Conservation (phyloP, 2,888 invertebrate species). For the Drymonia ruficornis region DNA sequence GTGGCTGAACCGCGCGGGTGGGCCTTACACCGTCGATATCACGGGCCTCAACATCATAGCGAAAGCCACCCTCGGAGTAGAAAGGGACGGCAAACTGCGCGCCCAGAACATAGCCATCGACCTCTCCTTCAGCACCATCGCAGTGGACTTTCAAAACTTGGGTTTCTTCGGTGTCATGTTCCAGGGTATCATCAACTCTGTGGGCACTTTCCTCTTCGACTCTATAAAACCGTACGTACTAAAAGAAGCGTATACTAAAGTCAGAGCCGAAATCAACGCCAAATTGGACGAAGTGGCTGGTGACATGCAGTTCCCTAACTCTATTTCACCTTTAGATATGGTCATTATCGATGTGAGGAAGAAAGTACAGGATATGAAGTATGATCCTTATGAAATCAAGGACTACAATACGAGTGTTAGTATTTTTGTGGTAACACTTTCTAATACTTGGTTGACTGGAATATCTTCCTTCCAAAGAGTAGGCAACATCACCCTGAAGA, state of each 20-base stretch:
- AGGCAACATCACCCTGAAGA: constrained; percentile 89
- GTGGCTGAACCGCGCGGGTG: constrained; percentile 87
- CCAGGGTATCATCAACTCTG: constrained; percentile 91
- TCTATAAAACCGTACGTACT: constrained; percentile 94
- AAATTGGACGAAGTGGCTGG: constrained; percentile 88
- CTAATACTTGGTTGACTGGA: constrained; percentile 92
- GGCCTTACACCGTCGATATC: constrained; percentile 91
- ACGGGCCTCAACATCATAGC: constrained; percentile 88
- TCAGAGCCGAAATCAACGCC: constrained; percentile 89
- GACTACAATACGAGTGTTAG: constrained; percentile 90
- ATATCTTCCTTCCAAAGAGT: constrained; percentile 92
- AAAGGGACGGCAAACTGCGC: constrained; percentile 89
- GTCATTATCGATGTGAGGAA: constrained; percentile 90
- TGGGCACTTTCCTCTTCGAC: constrained; percentile 93
- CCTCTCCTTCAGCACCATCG: constrained; percentile 89
- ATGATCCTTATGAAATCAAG: constrained; percentile 90
- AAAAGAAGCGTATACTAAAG: constrained; percentile 90
- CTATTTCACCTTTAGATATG: constrained; percentile 94
- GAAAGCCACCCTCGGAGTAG: constrained; percentile 88
- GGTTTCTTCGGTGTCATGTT: constrained; percentile 89
- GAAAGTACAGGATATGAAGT: constrained; percentile 86
- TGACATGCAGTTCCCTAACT: constrained; percentile 91
- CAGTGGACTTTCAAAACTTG: constrained; percentile 93
- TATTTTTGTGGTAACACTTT: constrained; percentile 87
- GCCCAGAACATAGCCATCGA: constrained; percentile 93